phyloP scores from a whole-genome alignment of 2,797 vertebrate genomes.

The Avahi laniger region DNA sequence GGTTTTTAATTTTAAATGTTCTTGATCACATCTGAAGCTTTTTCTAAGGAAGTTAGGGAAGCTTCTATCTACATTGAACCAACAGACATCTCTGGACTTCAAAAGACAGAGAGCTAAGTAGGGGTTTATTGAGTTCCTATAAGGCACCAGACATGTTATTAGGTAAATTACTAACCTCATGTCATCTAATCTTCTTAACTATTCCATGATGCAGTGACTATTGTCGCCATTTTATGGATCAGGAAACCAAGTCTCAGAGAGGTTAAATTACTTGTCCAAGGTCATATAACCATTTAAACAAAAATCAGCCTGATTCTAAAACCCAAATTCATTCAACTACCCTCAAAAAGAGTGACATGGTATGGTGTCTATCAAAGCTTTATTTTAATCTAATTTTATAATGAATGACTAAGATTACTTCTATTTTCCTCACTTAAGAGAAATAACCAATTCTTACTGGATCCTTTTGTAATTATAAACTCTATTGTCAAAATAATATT shows the following conservation, averaged over 20 bases:
- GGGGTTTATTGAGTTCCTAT: background rate
- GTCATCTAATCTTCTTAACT: background rate
- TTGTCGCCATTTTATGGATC: background rate
- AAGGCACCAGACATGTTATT: background rate
- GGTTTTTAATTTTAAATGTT: background rate
- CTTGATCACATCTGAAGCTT: background rate
- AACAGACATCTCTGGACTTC: background rate
- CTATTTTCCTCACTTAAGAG: background rate
- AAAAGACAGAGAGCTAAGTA: background rate
- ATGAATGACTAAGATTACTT: background rate
- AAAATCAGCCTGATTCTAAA: background rate
- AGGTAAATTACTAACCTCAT: background rate
- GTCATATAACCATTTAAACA: background rate
- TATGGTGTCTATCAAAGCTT: background rate
- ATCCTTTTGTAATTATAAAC: background rate
- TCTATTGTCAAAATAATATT: conserved; percentile 5
- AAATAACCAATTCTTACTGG: background rate
- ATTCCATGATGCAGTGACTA: background rate
- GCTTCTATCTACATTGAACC: background rate
- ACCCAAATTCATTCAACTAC: background rate
- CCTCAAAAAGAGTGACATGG: background rate
- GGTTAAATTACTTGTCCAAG: background rate
- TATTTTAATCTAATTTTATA: background rate
- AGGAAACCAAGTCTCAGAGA: background rate
- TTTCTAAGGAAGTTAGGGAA: background rate